phyloP scores from a whole-genome alignment of 2,888 invertebrate genomes.

The Panorpa germanica region DNA sequence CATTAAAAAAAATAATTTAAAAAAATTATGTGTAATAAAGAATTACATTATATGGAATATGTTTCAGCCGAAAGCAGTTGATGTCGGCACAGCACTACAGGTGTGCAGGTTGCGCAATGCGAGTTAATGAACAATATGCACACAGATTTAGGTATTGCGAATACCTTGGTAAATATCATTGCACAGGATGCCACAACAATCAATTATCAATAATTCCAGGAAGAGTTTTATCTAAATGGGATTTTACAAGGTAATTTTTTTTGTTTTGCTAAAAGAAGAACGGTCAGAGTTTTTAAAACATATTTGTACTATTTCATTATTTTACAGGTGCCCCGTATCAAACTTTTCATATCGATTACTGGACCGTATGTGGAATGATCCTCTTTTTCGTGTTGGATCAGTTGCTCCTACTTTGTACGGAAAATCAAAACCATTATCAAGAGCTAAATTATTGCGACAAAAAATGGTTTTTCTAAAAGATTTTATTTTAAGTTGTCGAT shows the following conservation, averaged over 20 bases:
- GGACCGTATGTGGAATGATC: conserved; percentile 57
- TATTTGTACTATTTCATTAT: conserved; percentile 5
- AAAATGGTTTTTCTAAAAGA: conserved; percentile 51
- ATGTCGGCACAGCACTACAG: conserved; percentile 56
- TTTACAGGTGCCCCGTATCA: conserved; percentile 40
- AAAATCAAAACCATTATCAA: conserved; percentile 38
- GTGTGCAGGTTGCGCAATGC: conserved; percentile 74
- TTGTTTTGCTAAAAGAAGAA: conserved; percentile 4
- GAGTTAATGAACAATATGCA: conserved; percentile 50
- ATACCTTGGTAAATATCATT: conserved; percentile 70
- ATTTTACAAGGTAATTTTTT: conserved; percentile 31
- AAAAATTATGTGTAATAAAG: conserved; percentile 1
- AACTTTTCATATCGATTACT: conserved; percentile 60
- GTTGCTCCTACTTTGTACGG: conserved; percentile 46
- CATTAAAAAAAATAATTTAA: no score
- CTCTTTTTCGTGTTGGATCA: conserved; percentile 54
- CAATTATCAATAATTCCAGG: conserved; percentile 53
- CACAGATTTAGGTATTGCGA: conserved; percentile 63
- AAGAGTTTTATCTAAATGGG: conserved; percentile 42
- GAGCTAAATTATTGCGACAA: conserved; percentile 36
- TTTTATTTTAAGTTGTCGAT: conserved; percentile 49
- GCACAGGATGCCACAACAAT: conserved; percentile 70
- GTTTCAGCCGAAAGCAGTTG: conserved; percentile 35
- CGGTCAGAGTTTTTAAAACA: conserved; percentile 1
- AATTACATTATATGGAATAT: conserved; percentile 8